Percentiles rank a stretch among this genome's conserved stretches.
Evolutionary conservation across 2,888 invertebrate genomes (phyloP).

Genomic region (Cryptocephalus moraei): DNA sequence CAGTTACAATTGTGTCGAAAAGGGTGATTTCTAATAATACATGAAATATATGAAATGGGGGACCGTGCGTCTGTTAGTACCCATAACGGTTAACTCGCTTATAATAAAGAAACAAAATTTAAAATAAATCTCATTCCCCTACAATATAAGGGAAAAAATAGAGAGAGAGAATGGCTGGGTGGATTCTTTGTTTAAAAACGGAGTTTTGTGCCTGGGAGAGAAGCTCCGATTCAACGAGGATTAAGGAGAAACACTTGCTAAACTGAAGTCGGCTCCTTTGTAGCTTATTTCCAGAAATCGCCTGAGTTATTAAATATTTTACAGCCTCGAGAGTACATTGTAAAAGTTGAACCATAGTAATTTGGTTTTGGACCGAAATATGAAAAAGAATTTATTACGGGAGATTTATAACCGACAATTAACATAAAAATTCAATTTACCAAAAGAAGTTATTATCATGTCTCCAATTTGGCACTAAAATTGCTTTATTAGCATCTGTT

Average conservation of each 20-base stretch:
- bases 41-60: slow-evolving; percentile 14
- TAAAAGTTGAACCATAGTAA: not conserved
- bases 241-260: slow-evolving; percentile 2
- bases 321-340: slow-evolving; percentile 1
- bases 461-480: too few relatives aligned
- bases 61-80: slow-evolving; percentile 8
- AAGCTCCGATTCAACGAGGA: slow-evolving; percentile 3
- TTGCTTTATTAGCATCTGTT: too few relatives aligned
- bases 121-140: slow-evolving; percentile 7
- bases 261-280: slow-evolving; percentile 6
- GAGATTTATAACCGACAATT: too few relatives aligned
- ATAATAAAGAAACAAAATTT: slow-evolving; percentile 10
- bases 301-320: slow-evolving; percentile 7
- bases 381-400: too few relatives aligned
- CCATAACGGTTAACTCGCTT: slow-evolving; percentile 3
- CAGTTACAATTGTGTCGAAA: slow-evolving; percentile 14
- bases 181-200: slow-evolving; percentile 4
- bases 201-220: not conserved
- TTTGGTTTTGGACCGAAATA: too few relatives aligned
- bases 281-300: slow-evolving; percentile 3
- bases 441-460: too few relatives aligned
- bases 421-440: too few relatives aligned
- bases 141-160: slow-evolving; percentile 1
- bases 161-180: not conserved
- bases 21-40: slow-evolving; percentile 16